A percentile compares a stretch with the other conserved stretches of the same genome.
Evolutionary conservation across 2,797 vertebrate genomes (phyloP).

Genomic region (Fringilla coelebs): DNA sequence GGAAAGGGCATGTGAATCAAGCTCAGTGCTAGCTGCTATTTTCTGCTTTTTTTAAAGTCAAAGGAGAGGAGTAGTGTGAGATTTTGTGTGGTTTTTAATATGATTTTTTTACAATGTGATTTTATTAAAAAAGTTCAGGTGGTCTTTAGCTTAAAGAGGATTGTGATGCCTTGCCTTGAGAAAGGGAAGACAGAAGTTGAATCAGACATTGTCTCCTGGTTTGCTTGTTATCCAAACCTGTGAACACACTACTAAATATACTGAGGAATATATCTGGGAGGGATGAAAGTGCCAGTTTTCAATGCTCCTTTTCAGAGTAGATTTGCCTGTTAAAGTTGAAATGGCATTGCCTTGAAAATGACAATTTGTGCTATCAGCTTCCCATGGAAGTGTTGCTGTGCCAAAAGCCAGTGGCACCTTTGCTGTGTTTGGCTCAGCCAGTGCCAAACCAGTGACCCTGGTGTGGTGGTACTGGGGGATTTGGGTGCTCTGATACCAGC

Average conservation of each 20-base stretch:
- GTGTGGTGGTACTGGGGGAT: not conserved
- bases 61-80: not conserved
- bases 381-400: not conserved
- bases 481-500: not conserved
- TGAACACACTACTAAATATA: not conserved
- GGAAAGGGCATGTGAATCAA: not conserved
- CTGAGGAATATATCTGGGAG: not conserved
- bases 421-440: not conserved
- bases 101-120: not conserved
- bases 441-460: not conserved
- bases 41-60: not conserved
- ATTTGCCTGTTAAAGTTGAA: not conserved
- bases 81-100: not conserved
- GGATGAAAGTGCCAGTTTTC: not conserved
- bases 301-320: not conserved
- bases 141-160: not conserved
- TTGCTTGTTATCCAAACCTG: not conserved
- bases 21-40: not conserved
- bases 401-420: rapidly evolving
- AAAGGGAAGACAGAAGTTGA: not conserved
- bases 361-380: not conserved
- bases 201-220: not conserved
- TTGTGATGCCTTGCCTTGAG: not conserved
- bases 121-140: not conserved
- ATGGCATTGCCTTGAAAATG: not conserved